phyloP scores from a whole-genome alignment of 35 echinoderm and acorn worm species.

The Holothuria glaberrima region DNA sequence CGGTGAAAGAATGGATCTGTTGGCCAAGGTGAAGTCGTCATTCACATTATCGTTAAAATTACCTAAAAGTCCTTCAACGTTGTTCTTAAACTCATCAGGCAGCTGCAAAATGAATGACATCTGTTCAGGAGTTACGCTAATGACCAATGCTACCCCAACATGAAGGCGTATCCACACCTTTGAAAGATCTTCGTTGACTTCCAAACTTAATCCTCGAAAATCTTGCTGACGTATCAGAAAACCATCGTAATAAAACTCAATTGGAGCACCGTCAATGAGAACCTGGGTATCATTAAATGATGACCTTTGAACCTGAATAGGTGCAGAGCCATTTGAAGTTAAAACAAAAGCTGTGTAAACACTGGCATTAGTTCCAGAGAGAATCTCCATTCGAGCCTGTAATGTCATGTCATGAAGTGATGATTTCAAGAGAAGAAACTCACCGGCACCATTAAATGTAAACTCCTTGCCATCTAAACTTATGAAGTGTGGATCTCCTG shows the following conservation, averaged over 20 bases:
- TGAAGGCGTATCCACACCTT: background rate
- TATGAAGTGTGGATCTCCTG: conserved; percentile 74
- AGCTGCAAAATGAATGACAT: conserved; percentile 68
- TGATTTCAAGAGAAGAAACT: conserved; percentile 63
- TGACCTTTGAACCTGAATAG: conserved; percentile 63
- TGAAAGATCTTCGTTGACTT: background rate
- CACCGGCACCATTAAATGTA: conserved; percentile 78
- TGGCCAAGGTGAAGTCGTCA: conserved; percentile 59
- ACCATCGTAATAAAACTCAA: background rate
- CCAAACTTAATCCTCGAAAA: background rate
- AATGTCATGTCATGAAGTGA: conserved; percentile 50
- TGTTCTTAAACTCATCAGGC: conserved; percentile 20
- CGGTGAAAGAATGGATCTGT: conserved; percentile 22
- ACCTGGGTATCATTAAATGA: conserved; percentile 6
- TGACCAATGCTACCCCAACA: conserved; percentile 32
- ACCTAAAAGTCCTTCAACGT: conserved; percentile 62
- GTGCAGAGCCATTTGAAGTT: background rate
- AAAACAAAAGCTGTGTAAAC: conserved; percentile 74
- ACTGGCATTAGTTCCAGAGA: conserved; percentile 37
- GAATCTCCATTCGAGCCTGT: conserved; percentile 66
- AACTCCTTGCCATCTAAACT: conserved; percentile 68
- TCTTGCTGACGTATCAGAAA: background rate
- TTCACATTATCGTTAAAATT: conserved; percentile 71
- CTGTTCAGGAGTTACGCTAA: conserved; percentile 39
- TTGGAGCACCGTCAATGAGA: background rate